Evolutionary conservation across 2,113 vertebrate genomes (phyloP).

Genomic region (Camelus bactrianus): DNA sequence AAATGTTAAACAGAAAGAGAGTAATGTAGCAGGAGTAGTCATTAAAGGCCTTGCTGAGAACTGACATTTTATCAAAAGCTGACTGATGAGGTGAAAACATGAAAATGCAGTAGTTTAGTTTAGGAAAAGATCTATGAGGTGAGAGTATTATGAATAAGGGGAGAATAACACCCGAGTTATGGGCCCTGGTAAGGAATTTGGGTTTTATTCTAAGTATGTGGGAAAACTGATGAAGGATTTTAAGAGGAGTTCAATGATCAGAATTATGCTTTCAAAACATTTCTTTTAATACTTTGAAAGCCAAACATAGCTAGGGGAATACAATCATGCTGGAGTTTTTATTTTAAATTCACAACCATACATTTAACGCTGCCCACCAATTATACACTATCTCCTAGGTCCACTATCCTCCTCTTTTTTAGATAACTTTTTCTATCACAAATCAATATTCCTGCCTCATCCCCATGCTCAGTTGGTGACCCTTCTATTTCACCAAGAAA

Average conservation of each 20-base stretch:
- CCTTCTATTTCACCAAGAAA: neutral
- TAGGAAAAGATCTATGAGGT: neutral
- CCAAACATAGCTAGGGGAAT: neutral
- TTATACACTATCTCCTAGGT: neutral
- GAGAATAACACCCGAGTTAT: neutral
- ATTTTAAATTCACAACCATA: slow-evolving; percentile 28
- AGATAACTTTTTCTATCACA: neutral
- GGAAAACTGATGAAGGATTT: neutral
- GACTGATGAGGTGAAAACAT: neutral
- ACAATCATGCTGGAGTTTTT: neutral
- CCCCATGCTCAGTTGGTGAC: neutral
- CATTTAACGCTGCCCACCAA: neutral
- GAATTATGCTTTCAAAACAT: neutral
- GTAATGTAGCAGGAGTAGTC: neutral
- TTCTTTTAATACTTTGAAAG: neutral
- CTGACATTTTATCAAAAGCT: neutral
- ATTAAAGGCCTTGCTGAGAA: neutral
- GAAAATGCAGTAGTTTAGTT: neutral
- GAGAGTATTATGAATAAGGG: neutral
- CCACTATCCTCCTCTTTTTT: neutral
- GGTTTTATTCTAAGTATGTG: neutral
- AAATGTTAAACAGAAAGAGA: neutral
- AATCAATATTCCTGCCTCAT: neutral
- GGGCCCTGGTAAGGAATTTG: neutral
- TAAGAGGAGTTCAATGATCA: neutral